These are phyloP conservation scores for Halcyon badia DNA, from an alignment of 2,797 vertebrate genomes.

Conservation along the genomic window DNA sequence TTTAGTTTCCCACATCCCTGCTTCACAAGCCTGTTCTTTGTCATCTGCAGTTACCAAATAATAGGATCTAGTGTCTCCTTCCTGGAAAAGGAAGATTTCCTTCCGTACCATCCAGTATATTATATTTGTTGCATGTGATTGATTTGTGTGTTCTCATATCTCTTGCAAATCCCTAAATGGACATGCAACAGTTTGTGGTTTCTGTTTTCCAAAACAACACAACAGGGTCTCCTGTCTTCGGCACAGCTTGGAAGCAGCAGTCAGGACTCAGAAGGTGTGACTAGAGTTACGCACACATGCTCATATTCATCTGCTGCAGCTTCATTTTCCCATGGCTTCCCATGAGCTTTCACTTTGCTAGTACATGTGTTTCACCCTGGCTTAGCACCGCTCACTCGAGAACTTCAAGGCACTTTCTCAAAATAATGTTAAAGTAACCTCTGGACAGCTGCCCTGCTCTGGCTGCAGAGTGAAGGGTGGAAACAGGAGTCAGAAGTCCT, in stretches of 20 bases:
- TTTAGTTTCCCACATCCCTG: not conserved
- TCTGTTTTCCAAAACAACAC: not conserved
- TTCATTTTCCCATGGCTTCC: not conserved
- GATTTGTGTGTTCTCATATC: not conserved
- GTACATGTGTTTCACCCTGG: not conserved
- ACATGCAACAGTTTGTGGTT: not conserved
- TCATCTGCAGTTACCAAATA: not conserved
- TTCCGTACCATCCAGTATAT: not conserved
- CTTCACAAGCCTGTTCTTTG: not conserved
- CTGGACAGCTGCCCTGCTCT: not conserved
- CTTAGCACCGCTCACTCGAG: not conserved
- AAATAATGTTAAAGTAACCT: not conserved
- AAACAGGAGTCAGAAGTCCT: not conserved
- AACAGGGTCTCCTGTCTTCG: not conserved
- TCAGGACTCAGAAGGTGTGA: not conserved
- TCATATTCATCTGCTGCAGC: not conserved
- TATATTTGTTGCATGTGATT: not conserved
- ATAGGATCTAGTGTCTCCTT: not conserved
- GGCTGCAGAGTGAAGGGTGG: not conserved
- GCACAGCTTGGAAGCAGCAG: not conserved
- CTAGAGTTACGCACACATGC: not conserved
- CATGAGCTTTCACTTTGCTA: not conserved
- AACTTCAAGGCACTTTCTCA: not conserved
- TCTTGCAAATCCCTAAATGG: not conserved
- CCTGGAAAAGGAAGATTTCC: not conserved